Percentiles rank a stretch among this genome's conserved stretches.
These are phyloP conservation scores for Camponotus pennsylvanicus DNA, from an alignment of 1,140 invertebrate species.

Conservation along the genomic window DNA sequence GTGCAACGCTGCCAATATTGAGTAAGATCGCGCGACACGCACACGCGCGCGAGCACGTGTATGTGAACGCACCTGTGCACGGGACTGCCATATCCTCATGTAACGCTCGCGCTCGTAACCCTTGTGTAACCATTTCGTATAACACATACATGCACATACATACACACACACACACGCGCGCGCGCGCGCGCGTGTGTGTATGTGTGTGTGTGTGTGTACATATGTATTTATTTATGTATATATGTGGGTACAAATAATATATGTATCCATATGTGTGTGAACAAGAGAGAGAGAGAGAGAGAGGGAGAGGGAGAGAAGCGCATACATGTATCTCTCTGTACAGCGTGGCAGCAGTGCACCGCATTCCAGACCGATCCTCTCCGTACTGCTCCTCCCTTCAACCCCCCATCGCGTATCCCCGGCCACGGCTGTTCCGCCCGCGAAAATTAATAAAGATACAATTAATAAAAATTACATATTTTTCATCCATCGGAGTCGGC, in stretches of 20 bases:
- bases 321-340: not conserved
- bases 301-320: too few species aligned
- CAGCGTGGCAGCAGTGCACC: conserved; percentile 59
- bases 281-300: too few species aligned
- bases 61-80: conserved; percentile 35
- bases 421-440: conserved; percentile 27
- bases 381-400: not conserved
- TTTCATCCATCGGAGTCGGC: conserved; percentile 78
- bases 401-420: conserved; percentile 16
- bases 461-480: conserved; percentile 83
- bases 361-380: conserved; percentile 62
- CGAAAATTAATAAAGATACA: conserved; percentile 82
- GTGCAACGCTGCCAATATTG: conserved; percentile 55
- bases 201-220: too few species aligned
- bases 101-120: conserved; percentile 14
- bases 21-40: conserved; percentile 52
- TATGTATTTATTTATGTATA: conserved; percentile 5
- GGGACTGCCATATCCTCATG: conserved; percentile 10
- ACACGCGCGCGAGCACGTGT: conserved; percentile 4
- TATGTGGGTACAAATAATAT: not conserved
- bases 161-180: too few species aligned
- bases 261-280: not conserved
- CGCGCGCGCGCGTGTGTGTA: too few species aligned
- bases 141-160: conserved; percentile 2
- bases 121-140: conserved; percentile 42